These are phyloP conservation scores for Creontiades dilutus DNA, from an alignment of 2,888 invertebrate species.

Conservation along the genomic window DNA sequence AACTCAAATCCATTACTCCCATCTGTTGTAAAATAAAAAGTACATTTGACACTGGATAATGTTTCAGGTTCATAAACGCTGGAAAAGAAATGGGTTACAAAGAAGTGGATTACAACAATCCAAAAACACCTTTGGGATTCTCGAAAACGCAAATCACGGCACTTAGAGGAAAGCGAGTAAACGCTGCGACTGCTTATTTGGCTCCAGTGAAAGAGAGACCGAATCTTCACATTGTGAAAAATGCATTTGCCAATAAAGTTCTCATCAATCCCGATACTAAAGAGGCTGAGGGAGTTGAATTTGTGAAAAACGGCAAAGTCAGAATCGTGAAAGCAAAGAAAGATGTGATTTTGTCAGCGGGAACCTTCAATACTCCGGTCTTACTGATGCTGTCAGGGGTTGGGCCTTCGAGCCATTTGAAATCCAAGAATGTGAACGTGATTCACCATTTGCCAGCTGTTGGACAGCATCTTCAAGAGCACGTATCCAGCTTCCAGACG, in stretches of 20 bases:
- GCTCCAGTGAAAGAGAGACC: constrained; percentile 75
- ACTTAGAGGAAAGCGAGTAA: constrained; percentile 73
- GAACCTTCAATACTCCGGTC: constrained; percentile 88
- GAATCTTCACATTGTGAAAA: constrained; percentile 82
- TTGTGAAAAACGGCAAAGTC: constrained; percentile 79
- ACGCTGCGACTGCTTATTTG: constrained; percentile 75
- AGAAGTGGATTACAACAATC: constrained; percentile 81
- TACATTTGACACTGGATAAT: not conserved
- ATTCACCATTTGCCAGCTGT: constrained; percentile 81
- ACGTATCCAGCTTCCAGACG: constrained; percentile 71
- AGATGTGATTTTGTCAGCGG: constrained; percentile 87
- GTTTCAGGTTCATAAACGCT: constrained; percentile 82
- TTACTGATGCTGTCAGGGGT: constrained; percentile 90
- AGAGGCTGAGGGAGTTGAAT: constrained; percentile 81
- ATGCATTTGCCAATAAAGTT: constrained; percentile 81
- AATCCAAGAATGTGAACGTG: constrained; percentile 80
- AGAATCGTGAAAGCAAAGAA: constrained; percentile 81
- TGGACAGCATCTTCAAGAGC: constrained; percentile 81
- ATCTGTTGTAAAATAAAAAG: too few species aligned
- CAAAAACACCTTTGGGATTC: constrained; percentile 74
- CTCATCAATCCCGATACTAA: constrained; percentile 80
- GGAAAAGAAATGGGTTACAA: constrained; percentile 85
- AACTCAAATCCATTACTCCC: too few species aligned
- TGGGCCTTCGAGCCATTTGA: constrained; percentile 82
- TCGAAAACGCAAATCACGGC: constrained; percentile 74